Conservation (phyloP, 1,140 invertebrate species). For the Lucilia cuprina region DNA sequence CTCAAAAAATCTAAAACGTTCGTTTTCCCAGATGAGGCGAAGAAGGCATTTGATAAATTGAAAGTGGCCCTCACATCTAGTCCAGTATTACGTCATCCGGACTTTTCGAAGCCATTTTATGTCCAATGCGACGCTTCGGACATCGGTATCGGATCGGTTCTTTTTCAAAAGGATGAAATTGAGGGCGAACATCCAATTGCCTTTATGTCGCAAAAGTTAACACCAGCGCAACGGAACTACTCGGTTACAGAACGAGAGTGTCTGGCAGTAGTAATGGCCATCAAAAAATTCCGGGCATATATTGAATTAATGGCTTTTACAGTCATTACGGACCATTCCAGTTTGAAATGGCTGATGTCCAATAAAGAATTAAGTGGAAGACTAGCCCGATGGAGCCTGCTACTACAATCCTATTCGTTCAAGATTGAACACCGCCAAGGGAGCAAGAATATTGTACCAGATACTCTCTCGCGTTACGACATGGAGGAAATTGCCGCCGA, state of each 20-base stretch:
- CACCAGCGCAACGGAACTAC: conserved; percentile 14
- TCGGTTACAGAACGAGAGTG: conserved; percentile 24
- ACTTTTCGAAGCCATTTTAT: conserved; percentile 54
- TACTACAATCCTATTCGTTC: not conserved
- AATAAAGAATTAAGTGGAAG: not conserved
- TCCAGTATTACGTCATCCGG: conserved; percentile 54
- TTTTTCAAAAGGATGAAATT: conserved; percentile 47
- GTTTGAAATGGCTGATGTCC: not conserved
- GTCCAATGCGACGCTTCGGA: conserved; percentile 38
- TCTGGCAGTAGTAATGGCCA: conserved; percentile 43
- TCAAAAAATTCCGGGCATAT: conserved; percentile 62
- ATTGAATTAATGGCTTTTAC: conserved; percentile 58
- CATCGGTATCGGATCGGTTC: conserved; percentile 53
- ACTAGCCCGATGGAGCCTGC: not conserved
- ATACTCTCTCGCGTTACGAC: not conserved
- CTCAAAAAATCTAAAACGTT: not conserved
- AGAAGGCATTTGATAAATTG: conserved; percentile 50
- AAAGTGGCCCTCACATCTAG: conserved; percentile 48
- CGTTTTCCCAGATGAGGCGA: conserved; percentile 38
- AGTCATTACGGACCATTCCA: conserved; percentile 52
- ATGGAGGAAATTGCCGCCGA: not conserved
- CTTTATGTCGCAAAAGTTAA: conserved; percentile 8
- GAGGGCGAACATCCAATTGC: conserved; percentile 42
- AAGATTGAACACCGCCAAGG: not conserved
- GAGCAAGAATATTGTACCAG: not conserved